phyloP scores from a whole-genome alignment of 2,797 vertebrate genomes.

The Eidolon dupreanum region DNA sequence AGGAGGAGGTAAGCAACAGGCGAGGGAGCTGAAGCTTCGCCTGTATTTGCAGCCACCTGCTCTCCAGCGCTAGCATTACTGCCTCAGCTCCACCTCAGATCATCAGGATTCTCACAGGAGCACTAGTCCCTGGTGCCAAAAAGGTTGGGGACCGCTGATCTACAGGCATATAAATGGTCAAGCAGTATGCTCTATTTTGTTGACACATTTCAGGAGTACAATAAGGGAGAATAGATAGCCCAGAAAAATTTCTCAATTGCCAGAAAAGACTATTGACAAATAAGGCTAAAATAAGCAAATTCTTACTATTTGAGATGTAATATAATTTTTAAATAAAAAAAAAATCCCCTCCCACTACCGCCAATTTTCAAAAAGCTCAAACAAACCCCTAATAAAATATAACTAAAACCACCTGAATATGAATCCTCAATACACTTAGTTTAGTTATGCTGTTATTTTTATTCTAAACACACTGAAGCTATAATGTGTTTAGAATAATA shows the following conservation, averaged over 20 bases:
- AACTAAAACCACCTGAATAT: background rate
- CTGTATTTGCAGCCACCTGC: no score
- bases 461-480: slow-evolving; percentile 33
- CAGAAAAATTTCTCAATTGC: background rate
- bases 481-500: no score
- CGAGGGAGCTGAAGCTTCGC: no score
- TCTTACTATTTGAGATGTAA: background rate
- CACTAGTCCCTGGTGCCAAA: no score
- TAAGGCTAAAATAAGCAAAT: background rate
- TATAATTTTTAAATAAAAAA: slow-evolving; percentile 14
- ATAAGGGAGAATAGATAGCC: background rate
- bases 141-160: no score
- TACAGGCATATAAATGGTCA: background rate
- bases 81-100: no score
- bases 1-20: no score
- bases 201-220: background rate
- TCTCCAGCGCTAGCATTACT: no score
- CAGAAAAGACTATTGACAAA: background rate
- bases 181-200: background rate
- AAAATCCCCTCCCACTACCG: background rate
- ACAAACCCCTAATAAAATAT: background rate
- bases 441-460: slow-evolving; percentile 30
- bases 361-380: slow-evolving; percentile 12
- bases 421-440: background rate
- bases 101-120: no score